Base-by-base conservation (phyloP, 2,888 invertebrate species). In the Nezara viridula region DNA sequence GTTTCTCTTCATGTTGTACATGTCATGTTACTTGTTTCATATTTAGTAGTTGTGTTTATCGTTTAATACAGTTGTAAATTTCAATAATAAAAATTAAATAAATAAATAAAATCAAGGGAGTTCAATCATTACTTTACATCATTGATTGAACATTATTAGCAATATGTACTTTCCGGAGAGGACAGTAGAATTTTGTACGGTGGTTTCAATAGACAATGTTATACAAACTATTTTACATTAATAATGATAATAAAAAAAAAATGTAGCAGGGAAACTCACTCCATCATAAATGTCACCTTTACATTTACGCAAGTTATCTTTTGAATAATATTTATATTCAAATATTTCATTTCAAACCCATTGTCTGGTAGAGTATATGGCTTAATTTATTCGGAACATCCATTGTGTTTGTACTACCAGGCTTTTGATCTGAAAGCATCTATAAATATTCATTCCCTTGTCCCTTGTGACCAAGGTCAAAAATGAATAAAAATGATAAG, bases 321-420 rank as follows among this genome's bases (percentile, higher is more conserved):
- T 73, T 73, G 66, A 73, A 73, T 73, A 73, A 37, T 37, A 21
- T 73, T 73, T 73, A 37, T 73, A 73, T 73, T 73, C 32, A 73
- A 37, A 73, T 73, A 73, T 73, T 73, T 73, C 37, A 66, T 73
- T 73, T 73, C 19, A 19, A 21, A 37, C 3, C 37, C 37, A 73
- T 73, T 73, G 66, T 73, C 66, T 21, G 37, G 37, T n/a, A 7
- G n/a, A 19, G 66, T 73, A 37, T 73, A 73, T 19, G 66, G 37
- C 66, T 73, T 73, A 73, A 73, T 73, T 73, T 37, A 73, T 73
- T 73, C 66, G 1, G 19, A 73, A 73, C 66, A 73, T 73, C 66
- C 37, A 73, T 73, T 73, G 66, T 73, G 66, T 21, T 7, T 6
- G 32, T 73, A 73, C 66, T 73, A 73, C 24, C 66, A 73, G 32